Conservation (phyloP, 2,113 vertebrate genomes). For the Limanda limanda region DNA sequence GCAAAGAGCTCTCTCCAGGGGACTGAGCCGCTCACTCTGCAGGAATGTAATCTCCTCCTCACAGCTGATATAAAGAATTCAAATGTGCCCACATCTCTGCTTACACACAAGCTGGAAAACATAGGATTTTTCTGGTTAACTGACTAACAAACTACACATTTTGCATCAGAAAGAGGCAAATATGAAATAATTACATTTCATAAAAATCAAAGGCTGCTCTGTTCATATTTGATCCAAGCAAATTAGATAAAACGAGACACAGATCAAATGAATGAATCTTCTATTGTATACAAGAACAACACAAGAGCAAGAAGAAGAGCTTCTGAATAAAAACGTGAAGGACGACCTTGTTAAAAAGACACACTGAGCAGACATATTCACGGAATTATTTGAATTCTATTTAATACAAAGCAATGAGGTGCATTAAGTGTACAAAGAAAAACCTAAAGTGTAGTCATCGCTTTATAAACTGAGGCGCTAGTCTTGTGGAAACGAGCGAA, state of each 20-base stretch:
- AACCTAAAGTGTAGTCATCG: conserved; percentile 9
- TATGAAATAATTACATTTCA: conserved; percentile 9
- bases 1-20: conserved; percentile 8
- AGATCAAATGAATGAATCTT: conserved; percentile 34
- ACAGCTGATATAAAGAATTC: conserved; percentile 8
- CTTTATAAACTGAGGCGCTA: conserved; percentile 26
- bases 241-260: conserved; percentile 2
- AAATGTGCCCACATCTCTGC: conserved; percentile 3
- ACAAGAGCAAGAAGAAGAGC: not conserved
- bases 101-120: not conserved
- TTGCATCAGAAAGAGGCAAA: not conserved
- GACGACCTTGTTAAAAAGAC: conserved; percentile 12
- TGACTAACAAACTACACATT: not conserved
- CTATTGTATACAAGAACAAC: conserved; percentile 41
- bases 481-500: conserved; percentile 48
- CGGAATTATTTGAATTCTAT: conserved; percentile 2
- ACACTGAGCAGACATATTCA: not conserved
- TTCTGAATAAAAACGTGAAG: conserved; percentile 18
- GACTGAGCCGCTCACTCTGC: not conserved
- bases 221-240: conserved; percentile 35
- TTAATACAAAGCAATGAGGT: conserved; percentile 26
- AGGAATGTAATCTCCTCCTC: conserved; percentile 40
- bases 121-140: conserved; percentile 5
- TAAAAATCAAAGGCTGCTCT: conserved; percentile 3
- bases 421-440: conserved; percentile 35